Conservation (phyloP, 2,888 invertebrate genomes). For the Lottia scabra region DNA sequence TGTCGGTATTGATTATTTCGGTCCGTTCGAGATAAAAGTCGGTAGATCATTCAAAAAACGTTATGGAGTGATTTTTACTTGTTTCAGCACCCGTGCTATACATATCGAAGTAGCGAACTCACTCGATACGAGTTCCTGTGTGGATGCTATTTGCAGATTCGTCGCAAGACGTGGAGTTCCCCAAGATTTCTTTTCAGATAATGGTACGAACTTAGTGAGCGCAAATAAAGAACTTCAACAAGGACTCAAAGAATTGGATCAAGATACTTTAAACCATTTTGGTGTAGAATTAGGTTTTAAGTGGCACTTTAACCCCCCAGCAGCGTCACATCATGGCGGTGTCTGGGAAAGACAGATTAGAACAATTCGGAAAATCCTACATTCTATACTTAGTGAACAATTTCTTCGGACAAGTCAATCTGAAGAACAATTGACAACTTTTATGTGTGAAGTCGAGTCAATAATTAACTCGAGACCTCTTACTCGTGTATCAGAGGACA, state of each 20-base stretch:
- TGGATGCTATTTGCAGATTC: constrained; percentile 16
- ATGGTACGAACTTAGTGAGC: constrained; percentile 26
- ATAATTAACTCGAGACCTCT: constrained; percentile 34
- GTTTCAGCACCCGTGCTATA: constrained; percentile 20
- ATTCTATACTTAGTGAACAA: constrained; percentile 18
- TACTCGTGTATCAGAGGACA: constrained; percentile 21
- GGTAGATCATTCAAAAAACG: constrained; percentile 20
- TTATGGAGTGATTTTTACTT: constrained; percentile 33
- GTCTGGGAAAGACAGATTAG: constrained; percentile 22
- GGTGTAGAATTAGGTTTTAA: background rate
- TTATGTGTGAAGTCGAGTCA: constrained; percentile 31
- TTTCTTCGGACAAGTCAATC: background rate
- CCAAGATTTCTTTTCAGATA: constrained; percentile 16
- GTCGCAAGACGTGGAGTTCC: constrained; percentile 15
- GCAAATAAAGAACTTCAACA: constrained; percentile 20
- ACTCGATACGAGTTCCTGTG: constrained; percentile 23
- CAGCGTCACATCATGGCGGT: constrained; percentile 17
- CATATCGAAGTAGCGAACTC: constrained; percentile 26
- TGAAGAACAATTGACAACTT: constrained; percentile 28
- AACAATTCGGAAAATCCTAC: constrained; percentile 14
- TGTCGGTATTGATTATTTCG: constrained; percentile 14
- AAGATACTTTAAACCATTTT: background rate
- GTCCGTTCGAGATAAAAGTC: constrained; percentile 22
- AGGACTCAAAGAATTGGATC: constrained; percentile 6
- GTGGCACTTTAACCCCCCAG: constrained; percentile 16